A percentile compares a stretch with the other conserved stretches of the same genome.
Evolutionary conservation across 2,113 vertebrate species (phyloP).

Genomic region (Candoia aspera): DNA sequence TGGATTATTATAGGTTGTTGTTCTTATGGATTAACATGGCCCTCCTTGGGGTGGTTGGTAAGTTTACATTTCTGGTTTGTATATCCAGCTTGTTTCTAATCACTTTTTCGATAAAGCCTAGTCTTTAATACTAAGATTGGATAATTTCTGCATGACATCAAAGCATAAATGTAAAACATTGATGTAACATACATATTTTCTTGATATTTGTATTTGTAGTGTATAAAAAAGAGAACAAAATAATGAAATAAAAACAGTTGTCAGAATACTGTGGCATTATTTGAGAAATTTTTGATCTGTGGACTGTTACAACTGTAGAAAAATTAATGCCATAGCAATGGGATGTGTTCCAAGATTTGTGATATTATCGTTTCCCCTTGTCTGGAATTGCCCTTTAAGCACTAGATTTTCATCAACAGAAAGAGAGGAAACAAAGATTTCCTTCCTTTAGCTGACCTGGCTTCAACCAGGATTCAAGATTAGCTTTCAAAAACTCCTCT

Average conservation of each 20-base stretch:
- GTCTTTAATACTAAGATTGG: conserved; percentile 69
- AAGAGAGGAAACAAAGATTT: conserved; percentile 71
- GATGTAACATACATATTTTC: background rate
- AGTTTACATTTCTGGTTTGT: background rate
- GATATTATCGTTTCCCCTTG: conserved; percentile 64
- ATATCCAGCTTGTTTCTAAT: background rate
- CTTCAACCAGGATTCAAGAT: conserved; percentile 60
- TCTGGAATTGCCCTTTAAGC: conserved; percentile 66
- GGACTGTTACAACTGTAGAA: conserved; percentile 37
- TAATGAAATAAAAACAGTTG: background rate
- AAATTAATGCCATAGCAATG: conserved; percentile 47
- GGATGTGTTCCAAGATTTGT: conserved; percentile 52
- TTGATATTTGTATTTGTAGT: background rate
- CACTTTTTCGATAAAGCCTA: background rate
- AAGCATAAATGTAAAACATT: background rate
- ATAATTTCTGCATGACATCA: background rate
- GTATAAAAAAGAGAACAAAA: background rate
- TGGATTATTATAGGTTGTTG: background rate
- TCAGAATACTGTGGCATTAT: conserved; percentile 10
- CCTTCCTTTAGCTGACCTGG: conserved; percentile 58
- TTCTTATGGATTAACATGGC: conserved; percentile 5
- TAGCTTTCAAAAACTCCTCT: conserved; percentile 52
- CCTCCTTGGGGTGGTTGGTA: conserved; percentile 69
- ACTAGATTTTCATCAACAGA: conserved; percentile 61
- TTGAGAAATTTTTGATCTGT: conserved; percentile 7